Evolutionary conservation across 64 coral and sea anemone species (phyloP), one percentile per base, ranked within the genome.

Genomic region (Actinia equina): DNA sequence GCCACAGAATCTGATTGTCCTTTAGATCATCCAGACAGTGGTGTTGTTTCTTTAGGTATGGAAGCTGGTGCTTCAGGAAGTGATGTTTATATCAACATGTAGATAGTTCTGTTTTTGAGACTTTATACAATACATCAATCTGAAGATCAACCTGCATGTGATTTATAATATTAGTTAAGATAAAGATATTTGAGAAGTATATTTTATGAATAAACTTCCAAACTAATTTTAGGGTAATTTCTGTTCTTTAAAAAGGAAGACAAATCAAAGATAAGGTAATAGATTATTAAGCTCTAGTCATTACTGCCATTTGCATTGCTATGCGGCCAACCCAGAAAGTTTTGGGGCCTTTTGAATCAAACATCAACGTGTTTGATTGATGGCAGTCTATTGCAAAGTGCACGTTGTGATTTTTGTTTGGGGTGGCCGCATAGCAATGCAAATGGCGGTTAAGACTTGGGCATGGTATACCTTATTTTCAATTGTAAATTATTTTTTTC

Each of bases 1-100:
- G 23, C 43, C 8, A 17, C 52, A 26, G 55, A 44, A 19, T 85
- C 83, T n/a, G 55, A 22, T 17, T 2, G 10, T 42, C 49, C 55
- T 19, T 17, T 17, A 81, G 59, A 85, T 19, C 55, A 44, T 43
- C 15, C 12, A 17, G 55, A 55, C 23, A 52, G 53, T 12, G 55
- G 52, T 7, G 23, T 85, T 60, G 83, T 60, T 52, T 22, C 83
- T 58, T 17, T 85, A 17, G 83, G 83, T 2, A 61, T 85, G 83
- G 53, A 85, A 20, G 45, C 80, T n/a, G 83, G 53, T 62, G 30
- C 16, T 60, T 17, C 17, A 43, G 83, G 26, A 18, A 10, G 15
- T 57, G 83, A 60, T 23, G 83, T 85, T 54, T 63, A 85, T 53
- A 56, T 85, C 22, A 85, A 85, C 59, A 85, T 85, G 83, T 81